Base-by-base conservation (phyloP, 2,888 invertebrate genomes). In the Choreutis nemorana region DNA sequence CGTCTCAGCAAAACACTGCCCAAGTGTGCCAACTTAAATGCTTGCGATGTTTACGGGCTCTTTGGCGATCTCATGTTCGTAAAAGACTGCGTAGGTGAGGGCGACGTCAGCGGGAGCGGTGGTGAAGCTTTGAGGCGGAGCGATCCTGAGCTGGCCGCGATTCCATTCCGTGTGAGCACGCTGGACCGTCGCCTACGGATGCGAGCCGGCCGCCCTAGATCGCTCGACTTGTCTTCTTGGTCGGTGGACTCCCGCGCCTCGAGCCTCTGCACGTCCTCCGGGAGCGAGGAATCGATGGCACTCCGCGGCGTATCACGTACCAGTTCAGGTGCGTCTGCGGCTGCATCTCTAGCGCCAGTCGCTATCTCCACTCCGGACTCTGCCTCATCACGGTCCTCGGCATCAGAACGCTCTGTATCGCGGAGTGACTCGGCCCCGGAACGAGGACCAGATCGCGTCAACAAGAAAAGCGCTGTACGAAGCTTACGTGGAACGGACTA, bases 61-160 rank as follows among this genome's bases (percentile, higher is more conserved):
- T 95, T 94, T 55, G 91, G 91, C 1, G 93, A 94, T 52, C 71
- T 95, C 32, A 91, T 95, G 84, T 92, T 92, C 57, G 88, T 92
- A 1, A 90, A 90, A 51, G 92, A 93, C 51, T 90, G 91, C 45
- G 91, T 90, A 31, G 89, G 88, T n/a, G 89, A 88, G 39, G 84
- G 85, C 3, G 86, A 87, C 37, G 85, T 86, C 1, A 83, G 83
- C 28, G 86, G 87, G 0, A 86, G 87, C 32, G 84, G 87, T 0
- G 85, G 90, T 18, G 92, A 92, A 46, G 85, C 89, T 0, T 68
- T 91, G 30, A 78, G 91, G 7, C 80, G 91, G 27, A 91, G 91
- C 41, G 92, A 93, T 53, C 93, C 93, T 0, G 93, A 93, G 55
- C 57, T 93, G 16, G 90, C 91, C 0, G 89, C 90, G 20, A 88